phyloP scores from a whole-genome alignment of 2,888 invertebrate genomes.

The Gymnoscelis rufifasciata region DNA sequence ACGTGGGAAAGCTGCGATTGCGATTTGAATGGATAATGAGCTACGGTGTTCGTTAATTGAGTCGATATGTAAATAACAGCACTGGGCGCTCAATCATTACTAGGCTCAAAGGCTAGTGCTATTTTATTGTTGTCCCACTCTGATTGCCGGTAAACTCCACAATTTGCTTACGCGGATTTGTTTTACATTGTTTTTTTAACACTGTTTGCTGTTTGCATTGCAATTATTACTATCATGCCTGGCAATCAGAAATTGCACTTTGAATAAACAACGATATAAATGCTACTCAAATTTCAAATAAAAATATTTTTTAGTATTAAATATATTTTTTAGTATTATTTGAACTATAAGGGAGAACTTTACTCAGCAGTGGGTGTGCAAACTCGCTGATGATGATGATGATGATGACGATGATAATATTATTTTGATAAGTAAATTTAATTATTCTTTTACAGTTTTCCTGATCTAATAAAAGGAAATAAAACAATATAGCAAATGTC shows the following conservation, averaged over 20 bases:
- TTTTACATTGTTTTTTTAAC: conserved; percentile 19
- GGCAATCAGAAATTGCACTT: background rate
- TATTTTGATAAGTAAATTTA: too few relatives aligned
- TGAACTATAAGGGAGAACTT: too few relatives aligned
- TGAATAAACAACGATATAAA: too few relatives aligned
- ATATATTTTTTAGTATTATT: too few relatives aligned
- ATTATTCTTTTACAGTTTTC: too few relatives aligned
- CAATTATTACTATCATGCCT: background rate
- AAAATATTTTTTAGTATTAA: too few relatives aligned
- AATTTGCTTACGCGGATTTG: conserved; percentile 20
- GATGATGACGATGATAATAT: too few relatives aligned
- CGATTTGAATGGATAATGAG: conserved; percentile 75
- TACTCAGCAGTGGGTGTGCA: too few relatives aligned
- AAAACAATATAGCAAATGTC: too few relatives aligned
- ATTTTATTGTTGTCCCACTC: conserved; percentile 51
- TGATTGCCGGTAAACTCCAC: conserved; percentile 53
- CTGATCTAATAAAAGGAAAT: too few relatives aligned
- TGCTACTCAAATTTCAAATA: too few relatives aligned
- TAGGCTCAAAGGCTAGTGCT: conserved; percentile 55
- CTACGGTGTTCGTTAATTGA: conserved; percentile 65
- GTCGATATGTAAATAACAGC: conserved; percentile 71
- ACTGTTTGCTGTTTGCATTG: background rate
- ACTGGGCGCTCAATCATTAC: conserved; percentile 57
- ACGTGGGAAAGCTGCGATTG: conserved; percentile 64
- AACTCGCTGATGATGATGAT: too few relatives aligned